A percentile compares a stretch with the other conserved stretches of the same genome.
Conservation (phyloP, 1,140 invertebrate genomes). For the Drosophila malerkotliana region DNA sequence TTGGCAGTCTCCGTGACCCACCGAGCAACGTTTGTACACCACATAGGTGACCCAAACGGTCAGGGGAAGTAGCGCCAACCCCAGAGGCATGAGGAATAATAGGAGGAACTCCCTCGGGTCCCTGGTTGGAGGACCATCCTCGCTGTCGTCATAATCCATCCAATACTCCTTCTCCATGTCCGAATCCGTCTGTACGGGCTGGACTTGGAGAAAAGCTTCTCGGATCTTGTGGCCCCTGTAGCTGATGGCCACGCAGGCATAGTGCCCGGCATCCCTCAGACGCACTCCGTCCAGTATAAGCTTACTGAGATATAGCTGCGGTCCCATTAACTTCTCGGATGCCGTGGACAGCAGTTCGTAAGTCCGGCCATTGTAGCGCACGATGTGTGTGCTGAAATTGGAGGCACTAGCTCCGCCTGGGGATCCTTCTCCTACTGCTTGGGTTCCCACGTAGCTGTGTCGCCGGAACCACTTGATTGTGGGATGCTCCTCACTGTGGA, state of each 20-base stretch:
- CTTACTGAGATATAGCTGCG: slow-evolving; percentile 78
- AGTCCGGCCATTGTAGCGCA: slow-evolving; percentile 69
- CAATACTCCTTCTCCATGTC: slow-evolving; percentile 60
- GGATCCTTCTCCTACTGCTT: slow-evolving; percentile 13
- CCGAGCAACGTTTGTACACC: slow-evolving; percentile 58
- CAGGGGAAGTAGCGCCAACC: slow-evolving; percentile 68
- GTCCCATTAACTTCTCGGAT: slow-evolving; percentile 61
- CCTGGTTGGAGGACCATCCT: slow-evolving; percentile 40
- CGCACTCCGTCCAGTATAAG: slow-evolving; percentile 71
- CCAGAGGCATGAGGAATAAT: slow-evolving; percentile 77
- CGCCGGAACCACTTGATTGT: slow-evolving; percentile 80
- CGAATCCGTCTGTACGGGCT: slow-evolving; percentile 5
- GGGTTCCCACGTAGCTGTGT: slow-evolving; percentile 17
- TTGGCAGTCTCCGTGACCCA: slow-evolving; percentile 49
- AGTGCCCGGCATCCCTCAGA: slow-evolving; percentile 64
- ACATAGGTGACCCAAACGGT: slow-evolving; percentile 70
- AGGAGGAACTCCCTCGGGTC: slow-evolving; percentile 66
- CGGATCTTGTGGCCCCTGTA: slow-evolving; percentile 74
- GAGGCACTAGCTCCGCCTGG: neutral
- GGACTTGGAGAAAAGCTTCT: slow-evolving; percentile 69
- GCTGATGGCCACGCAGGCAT: slow-evolving; percentile 77
- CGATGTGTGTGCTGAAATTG: slow-evolving; percentile 70
- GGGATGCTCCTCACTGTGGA: slow-evolving; percentile 73
- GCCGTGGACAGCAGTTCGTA: slow-evolving; percentile 68
- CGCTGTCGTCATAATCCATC: slow-evolving; percentile 53